Base-by-base conservation (phyloP, 2,888 invertebrate genomes). In the Agrochola lychnidis region DNA sequence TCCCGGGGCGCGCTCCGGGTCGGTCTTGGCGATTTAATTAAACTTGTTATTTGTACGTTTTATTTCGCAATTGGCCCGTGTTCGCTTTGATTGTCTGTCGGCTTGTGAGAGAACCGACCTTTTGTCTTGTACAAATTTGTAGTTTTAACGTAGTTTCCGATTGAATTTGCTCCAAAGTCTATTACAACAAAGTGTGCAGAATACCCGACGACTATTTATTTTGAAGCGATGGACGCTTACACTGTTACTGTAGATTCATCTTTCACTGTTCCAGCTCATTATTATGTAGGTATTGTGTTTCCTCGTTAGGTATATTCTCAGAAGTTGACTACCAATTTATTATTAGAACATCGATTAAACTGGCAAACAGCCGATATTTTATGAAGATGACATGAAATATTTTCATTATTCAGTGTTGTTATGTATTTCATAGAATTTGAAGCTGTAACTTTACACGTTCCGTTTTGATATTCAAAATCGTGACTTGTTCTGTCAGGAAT, bases 31-130 rank as follows among this genome's bases (percentile, higher is more conserved):
- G 92, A 96, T 96, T 96, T 96, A 96, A 96, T 96, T 96, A 96
- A 96, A 96, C 94, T 94, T 95, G 95, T 94, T 96, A 96, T 95
- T 96, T 96, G 95, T 94, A 94, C 93, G 94, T 96, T 96, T 96
- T 96, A 96, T 96, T 95, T 96, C 92, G 92, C 94, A 94, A 95
- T 94, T 92, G 94, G 90, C 90, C 90, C 90, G 90, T 91, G 91
- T 91, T 92, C 93, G 92, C 94, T 95, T 96, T 95, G 95, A 95
- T 94, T 95, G 94, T 93, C 92, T 90, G 92, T 90, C 90, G 92
- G 92, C 89, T 91, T 89, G 91, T 90, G 90, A 91, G 89, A 87
- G 88, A 89, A 90, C 89, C 88, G 83, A 90, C 91, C 92, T 93
- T 92, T 92, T 92, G 91, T 92, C 91, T 92, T 89, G 80, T 87